These are phyloP conservation scores for Caenorhabditis brenneri DNA, from an alignment of 1,140 invertebrate species.

Conservation along the genomic window DNA sequence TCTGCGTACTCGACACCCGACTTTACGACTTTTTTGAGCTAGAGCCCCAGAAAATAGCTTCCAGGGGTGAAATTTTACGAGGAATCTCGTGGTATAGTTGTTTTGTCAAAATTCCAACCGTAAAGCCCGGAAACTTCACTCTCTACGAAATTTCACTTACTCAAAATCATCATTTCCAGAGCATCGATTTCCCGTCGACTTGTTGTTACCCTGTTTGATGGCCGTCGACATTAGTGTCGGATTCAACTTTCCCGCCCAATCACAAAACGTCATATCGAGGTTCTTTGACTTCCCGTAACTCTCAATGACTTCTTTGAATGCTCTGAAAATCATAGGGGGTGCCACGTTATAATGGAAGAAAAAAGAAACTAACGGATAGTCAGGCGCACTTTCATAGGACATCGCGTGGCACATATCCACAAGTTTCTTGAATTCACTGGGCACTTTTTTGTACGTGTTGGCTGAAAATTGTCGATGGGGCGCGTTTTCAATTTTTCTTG, in stretches of 20 bases:
- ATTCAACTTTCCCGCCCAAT: not conserved
- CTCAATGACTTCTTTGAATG: not conserved
- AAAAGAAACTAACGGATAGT: not conserved
- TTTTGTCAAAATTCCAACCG: too few relatives aligned
- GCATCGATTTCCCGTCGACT: not conserved
- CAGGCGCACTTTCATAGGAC: not conserved
- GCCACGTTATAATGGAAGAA: not conserved
- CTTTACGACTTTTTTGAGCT: too few relatives aligned
- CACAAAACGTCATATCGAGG: not conserved
- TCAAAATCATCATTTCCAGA: constrained; percentile 20
- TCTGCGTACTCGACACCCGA: too few relatives aligned
- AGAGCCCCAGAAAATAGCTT: too few relatives aligned
- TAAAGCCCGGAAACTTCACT: too few relatives aligned
- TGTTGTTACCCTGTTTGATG: not conserved
- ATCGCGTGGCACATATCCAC: not conserved
- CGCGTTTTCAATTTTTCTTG: too few relatives aligned
- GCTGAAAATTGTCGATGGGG: not conserved
- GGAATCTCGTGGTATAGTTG: too few relatives aligned
- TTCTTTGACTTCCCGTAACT: not conserved
- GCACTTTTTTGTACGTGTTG: not conserved
- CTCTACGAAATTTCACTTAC: too few relatives aligned
- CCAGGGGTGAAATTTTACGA: too few relatives aligned
- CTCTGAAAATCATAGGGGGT: not conserved
- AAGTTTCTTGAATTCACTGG: not conserved
- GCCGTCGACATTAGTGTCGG: not conserved